Percentiles rank a stretch among this genome's conserved stretches.
Evolutionary conservation across 1,140 invertebrate species (phyloP).

Genomic region (Dysdera silvatica): DNA sequence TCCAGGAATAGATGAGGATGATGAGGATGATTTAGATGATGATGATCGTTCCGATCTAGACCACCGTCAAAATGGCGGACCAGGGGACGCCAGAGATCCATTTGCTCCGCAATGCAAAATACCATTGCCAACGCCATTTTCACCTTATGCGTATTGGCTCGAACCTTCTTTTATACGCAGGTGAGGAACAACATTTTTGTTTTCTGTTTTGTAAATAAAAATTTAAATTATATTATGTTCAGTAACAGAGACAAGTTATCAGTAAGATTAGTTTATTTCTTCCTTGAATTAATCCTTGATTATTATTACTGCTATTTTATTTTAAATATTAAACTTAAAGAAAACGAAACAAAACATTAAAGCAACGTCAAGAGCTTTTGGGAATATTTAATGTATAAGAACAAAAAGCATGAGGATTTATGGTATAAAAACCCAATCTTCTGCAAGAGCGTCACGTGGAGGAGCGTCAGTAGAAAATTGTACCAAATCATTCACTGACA

Average conservation of each 20-base stretch:
- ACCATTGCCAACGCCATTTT: constrained; percentile 39
- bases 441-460: no score
- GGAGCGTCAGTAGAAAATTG: no score
- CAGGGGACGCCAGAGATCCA: constrained; percentile 31
- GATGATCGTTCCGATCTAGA: not conserved
- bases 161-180: constrained; percentile 36
- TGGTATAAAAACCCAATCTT: no score
- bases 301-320: no score
- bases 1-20: constrained; percentile 3
- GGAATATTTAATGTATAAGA: no score
- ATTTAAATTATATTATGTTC: not conserved
- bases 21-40: constrained; percentile 9
- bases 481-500: no score
- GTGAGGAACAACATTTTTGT: not conserved
- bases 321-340: no score
- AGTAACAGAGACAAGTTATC: not conserved
- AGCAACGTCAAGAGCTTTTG: no score
- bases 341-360: no score
- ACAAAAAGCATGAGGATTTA: no score
- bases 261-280: not conserved
- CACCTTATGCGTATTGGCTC: constrained; percentile 36
- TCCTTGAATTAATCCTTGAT: not conserved
- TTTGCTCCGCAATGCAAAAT: constrained; percentile 43
- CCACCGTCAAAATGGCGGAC: not conserved
- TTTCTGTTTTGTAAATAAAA: not conserved